Evolutionary conservation across 2,888 invertebrate species (phyloP).

Genomic region (Cinara cedri): DNA sequence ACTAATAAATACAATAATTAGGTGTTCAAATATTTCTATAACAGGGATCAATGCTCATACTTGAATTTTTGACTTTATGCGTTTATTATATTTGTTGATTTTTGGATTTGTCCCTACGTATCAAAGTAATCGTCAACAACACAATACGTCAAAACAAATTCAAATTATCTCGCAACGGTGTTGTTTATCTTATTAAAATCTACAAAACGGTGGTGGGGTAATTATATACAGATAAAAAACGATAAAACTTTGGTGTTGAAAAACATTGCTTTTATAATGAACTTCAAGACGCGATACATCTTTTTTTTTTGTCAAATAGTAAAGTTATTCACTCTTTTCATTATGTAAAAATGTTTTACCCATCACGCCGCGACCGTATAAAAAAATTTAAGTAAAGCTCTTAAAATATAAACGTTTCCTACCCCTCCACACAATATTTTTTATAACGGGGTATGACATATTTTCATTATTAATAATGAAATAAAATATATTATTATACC

Average conservation of each 20-base stretch:
- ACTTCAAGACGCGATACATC: conserved; percentile 30
- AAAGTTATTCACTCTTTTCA: conserved; percentile 35
- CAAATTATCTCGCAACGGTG: neutral
- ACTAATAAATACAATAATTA: too few species aligned
- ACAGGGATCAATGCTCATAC: too few species aligned
- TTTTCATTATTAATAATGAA: conserved; percentile 46
- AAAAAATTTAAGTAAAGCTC: conserved; percentile 43
- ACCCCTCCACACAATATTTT: neutral
- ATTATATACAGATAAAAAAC: conserved; percentile 27
- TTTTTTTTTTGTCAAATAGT: neutral
- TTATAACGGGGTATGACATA: conserved; percentile 35
- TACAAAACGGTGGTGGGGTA: neutral
- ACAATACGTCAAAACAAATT: neutral
- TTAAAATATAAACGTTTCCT: conserved; percentile 42
- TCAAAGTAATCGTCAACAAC: neutral
- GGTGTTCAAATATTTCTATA: too few species aligned
- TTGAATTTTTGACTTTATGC: too few species aligned
- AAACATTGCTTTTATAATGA: conserved; percentile 34
- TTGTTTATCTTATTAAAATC: conserved; percentile 22
- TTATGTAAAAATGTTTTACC: conserved; percentile 45
- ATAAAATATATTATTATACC: conserved; percentile 25
- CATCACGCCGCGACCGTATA: conserved; percentile 5
- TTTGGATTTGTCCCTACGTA: neutral
- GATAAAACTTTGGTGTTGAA: conserved; percentile 17
- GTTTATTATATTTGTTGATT: neutral